Percentiles rank a stretch among this genome's conserved stretches.
Evolutionary conservation across 1,140 invertebrate species (phyloP).

Genomic region (Pomacea maculata): DNA sequence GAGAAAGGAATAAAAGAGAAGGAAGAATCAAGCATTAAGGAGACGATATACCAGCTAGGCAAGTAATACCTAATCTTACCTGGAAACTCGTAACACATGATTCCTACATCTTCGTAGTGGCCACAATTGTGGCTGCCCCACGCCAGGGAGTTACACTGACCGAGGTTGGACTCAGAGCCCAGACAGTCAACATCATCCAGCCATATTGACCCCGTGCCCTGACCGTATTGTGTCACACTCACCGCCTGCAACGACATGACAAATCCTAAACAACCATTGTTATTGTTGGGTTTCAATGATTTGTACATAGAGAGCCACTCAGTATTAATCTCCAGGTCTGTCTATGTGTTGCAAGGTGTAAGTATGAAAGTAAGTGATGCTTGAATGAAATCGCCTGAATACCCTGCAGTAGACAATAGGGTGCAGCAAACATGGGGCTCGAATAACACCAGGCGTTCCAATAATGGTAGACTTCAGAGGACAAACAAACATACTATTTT

Average conservation of each 20-base stretch:
- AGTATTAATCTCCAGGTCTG: too few species aligned
- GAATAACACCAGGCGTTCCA: background rate
- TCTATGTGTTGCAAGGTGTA: too few species aligned
- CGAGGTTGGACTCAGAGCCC: slow-evolving; percentile 8
- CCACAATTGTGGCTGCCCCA: slow-evolving; percentile 22
- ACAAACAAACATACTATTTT: background rate
- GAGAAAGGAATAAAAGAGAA: too few species aligned
- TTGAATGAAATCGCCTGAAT: too few species aligned
- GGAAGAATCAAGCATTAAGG: too few species aligned
- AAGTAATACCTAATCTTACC: background rate
- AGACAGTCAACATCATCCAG: slow-evolving; percentile 12
- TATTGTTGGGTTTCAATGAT: too few species aligned
- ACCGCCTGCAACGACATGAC: background rate
- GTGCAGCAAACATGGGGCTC: too few species aligned
- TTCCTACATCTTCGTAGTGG: slow-evolving; percentile 19
- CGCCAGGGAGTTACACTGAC: background rate
- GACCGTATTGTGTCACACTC: background rate
- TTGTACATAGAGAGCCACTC: too few species aligned
- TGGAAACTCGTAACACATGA: background rate
- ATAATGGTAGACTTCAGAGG: background rate
- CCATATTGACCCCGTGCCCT: slow-evolving; percentile 19
- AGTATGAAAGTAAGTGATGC: too few species aligned
- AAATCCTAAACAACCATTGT: too few species aligned
- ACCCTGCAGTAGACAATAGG: too few species aligned
- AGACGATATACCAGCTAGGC: too few species aligned